Base-by-base conservation (phyloP, 1,140 invertebrate genomes). In the Bombus polaris region DNA sequence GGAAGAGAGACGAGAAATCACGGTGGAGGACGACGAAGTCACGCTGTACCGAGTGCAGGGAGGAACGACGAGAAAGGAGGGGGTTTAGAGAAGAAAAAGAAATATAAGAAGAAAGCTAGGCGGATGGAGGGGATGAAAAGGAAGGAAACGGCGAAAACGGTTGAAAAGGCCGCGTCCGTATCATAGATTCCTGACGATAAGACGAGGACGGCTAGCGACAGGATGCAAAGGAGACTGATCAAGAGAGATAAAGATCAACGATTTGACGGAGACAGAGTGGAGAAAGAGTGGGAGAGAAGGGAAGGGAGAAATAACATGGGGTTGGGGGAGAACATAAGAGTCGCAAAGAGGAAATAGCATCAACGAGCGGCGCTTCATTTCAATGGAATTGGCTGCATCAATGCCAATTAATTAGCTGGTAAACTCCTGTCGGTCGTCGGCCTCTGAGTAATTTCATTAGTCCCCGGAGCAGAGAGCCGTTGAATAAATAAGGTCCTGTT, bases 341-440 rank as follows among this genome's bases (percentile, higher is more conserved):
- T 28, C 59, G 47, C 47, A 9, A 32, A 57, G 53, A 80, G 75
- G 85, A 86, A 85, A 81, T 65, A 22, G 87, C 76, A 88, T 88
- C 68, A 80, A 77, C 76, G 88, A 87, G 77, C 71, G 62, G 25
- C 78, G 71, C 80, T 88, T 91, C 81, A 42, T 81, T 90, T 90
- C 89, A 87, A 89, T 83, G 78, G 85, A 88, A 93, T 90, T 91
- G 92, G 86, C 87, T 83, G 91, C 91, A 92, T 91, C 89, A 90
- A 92, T 92, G 91, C 89, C 88, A 92, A 91, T 92, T 93, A 92
- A 92, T 93, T 92, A 92, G 85, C 83, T 88, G 68, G 87, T 81
- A 89, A 92, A 88, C 86, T 87, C 66, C 42, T 62, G 71, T 22
- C 76, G 68, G 77, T 74, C 81, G 70, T 78, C 77, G 65, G 77